Conservation (phyloP, 2,113 vertebrate species). For the Dromaius novaehollandiae region DNA sequence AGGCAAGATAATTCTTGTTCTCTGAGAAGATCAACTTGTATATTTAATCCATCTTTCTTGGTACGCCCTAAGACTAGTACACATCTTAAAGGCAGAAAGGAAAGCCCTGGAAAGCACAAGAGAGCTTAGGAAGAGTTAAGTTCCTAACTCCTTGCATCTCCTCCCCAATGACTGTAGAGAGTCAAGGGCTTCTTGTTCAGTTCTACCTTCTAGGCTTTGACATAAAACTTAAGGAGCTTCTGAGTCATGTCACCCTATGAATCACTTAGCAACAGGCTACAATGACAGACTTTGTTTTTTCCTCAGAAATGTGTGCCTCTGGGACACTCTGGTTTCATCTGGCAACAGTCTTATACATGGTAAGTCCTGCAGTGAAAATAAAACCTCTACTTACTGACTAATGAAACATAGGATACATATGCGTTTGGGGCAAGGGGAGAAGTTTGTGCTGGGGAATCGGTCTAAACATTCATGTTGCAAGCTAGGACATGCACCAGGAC, state of each 20-base stretch:
- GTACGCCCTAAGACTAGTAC: background rate
- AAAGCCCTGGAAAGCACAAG: background rate
- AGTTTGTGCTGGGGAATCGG: background rate
- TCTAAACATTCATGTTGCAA: background rate
- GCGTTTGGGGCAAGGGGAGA: background rate
- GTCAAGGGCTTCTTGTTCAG: background rate
- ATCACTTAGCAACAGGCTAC: background rate
- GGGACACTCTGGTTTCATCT: conserved; percentile 90
- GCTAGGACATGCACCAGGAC: background rate
- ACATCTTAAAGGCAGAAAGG: background rate
- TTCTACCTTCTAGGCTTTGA: background rate
- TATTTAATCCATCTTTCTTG: background rate
- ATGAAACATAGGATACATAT: background rate
- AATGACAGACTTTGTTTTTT: background rate
- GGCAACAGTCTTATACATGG: conserved; percentile 89
- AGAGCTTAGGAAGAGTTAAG: background rate
- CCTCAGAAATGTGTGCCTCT: conserved; percentile 90
- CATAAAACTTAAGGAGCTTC: background rate
- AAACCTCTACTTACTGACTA: background rate
- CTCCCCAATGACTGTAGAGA: background rate
- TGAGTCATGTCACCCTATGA: background rate
- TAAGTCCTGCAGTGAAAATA: conserved; percentile 63
- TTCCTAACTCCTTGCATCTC: background rate
- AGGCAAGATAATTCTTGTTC: background rate
- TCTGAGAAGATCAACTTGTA: background rate